Percentiles rank a stretch among this genome's conserved stretches.
phyloP scores from a whole-genome alignment of 1,140 invertebrate species.

The Bursaphelenchus mucronatus region DNA sequence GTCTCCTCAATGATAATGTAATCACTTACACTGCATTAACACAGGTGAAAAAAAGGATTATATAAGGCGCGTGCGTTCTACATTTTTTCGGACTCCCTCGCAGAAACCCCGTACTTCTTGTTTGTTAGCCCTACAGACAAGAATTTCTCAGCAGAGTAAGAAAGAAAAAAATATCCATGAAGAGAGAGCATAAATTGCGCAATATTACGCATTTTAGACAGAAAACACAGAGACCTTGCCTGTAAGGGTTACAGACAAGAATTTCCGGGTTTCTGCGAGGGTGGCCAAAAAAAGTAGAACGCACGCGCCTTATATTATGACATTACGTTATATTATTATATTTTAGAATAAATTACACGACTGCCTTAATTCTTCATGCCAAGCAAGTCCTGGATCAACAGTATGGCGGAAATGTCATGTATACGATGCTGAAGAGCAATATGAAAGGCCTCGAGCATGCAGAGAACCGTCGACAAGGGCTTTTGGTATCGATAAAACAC shows the following conservation, averaged over 20 bases:
- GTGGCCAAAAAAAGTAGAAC: too few relatives aligned
- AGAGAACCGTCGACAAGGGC: background rate
- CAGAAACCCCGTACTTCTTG: background rate
- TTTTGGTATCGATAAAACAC: background rate
- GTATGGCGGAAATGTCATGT: conserved; percentile 11
- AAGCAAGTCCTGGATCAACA: background rate
- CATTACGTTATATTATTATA: background rate
- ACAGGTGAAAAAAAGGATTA: background rate
- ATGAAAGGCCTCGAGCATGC: background rate
- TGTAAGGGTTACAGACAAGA: too few relatives aligned
- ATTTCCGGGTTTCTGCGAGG: too few relatives aligned
- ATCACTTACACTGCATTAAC: background rate
- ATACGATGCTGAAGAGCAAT: conserved; percentile 14
- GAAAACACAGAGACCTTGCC: too few relatives aligned
- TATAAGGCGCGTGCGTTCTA: background rate
- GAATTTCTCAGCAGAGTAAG: background rate
- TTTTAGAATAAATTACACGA: background rate
- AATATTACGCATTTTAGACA: too few relatives aligned
- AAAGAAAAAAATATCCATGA: background rate
- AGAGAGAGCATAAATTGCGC: background rate
- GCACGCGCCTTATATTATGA: too few relatives aligned
- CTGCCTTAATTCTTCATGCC: conserved; percentile 15
- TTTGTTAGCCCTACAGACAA: background rate
- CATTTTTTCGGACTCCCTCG: too few relatives aligned
- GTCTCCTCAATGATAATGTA: background rate